These are phyloP conservation scores for Tonatia bakeri DNA, from an alignment of 2,113 vertebrate genomes.

Conservation along the genomic window DNA sequence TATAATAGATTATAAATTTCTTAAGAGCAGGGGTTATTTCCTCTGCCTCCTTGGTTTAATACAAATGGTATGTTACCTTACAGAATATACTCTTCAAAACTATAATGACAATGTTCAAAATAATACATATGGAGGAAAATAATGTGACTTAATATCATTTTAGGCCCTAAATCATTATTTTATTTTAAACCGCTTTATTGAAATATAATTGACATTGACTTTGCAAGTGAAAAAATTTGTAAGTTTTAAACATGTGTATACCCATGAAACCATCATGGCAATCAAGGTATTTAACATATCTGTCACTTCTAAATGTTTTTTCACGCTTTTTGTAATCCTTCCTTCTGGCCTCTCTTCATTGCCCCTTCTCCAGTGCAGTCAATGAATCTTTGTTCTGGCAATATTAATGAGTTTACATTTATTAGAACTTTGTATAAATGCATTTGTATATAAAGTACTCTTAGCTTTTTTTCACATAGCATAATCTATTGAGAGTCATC, in stretches of 20 bases:
- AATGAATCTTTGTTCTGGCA: neutral
- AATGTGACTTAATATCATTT: neutral
- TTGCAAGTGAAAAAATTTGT: neutral
- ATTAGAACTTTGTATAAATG: neutral
- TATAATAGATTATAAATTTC: neutral
- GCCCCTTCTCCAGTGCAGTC: neutral
- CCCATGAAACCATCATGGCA: neutral
- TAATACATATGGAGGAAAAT: neutral
- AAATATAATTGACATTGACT: neutral
- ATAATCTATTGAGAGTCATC: neutral
- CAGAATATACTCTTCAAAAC: neutral
- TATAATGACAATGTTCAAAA: neutral
- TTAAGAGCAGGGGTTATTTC: neutral
- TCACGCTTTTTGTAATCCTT: neutral
- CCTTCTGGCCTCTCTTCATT: neutral
- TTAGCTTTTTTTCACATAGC: neutral
- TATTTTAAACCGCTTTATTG: neutral
- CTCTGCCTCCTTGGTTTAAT: neutral
- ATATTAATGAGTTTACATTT: neutral
- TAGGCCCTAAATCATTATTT: neutral
- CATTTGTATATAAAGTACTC: neutral
- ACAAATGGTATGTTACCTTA: neutral
- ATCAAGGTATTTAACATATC: neutral
- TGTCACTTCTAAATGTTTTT: neutral
- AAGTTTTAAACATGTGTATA: neutral